Base-by-base conservation (phyloP, 2,797 vertebrate genomes). In the Megaceryle alcyon region DNA sequence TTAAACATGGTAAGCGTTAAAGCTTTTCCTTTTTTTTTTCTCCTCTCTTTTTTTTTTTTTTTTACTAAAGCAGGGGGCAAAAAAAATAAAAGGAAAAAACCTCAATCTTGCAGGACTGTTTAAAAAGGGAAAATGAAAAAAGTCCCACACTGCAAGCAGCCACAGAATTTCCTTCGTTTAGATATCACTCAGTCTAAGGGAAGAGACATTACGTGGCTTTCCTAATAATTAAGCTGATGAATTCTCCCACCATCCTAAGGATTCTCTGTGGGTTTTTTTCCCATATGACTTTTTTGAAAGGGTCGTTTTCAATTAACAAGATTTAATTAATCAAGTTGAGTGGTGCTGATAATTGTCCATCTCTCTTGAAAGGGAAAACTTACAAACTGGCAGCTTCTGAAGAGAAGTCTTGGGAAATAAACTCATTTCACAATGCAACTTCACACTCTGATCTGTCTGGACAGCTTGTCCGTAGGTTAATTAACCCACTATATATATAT, bases 281-380 rank as follows among this genome's bases (percentile, higher is more conserved):
- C 76, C 23, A 0, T 12, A 21, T 14, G 25, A 65, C 54, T 82
- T 53, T 48, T 85, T 33, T 75, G 43, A 81, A 91, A 90, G 54
- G 72, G 79, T 91, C 61, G 89, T 35, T 83, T 91, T 43, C 90
- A 95, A 75, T 87, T 94, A 96, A 90, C 10, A 22, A 83, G 63
- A 70, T 88, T 86, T 94, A 94, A 94, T 84, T 90, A 91, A 92
- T 6, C n/a, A 77, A 4, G 5, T 12, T 86, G 65, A 76, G 43
- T 79, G 51, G 10, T 63, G 79, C 54, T 82, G 63, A 13, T 66
- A 91, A 94, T 56, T n/a, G 6, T 37, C 41, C 10, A 4, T 48
- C 87, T 69, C 77, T 82, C 70, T 60, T 53, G 39, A 88, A 91
- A 70, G 8, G 39, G 14, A n/a, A 63, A 63, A 54, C n/a, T 66